phyloP scores from a whole-genome alignment of 30 jellyfish, hydroid and myxozoan genomes.

The Turritopsis rubra region DNA sequence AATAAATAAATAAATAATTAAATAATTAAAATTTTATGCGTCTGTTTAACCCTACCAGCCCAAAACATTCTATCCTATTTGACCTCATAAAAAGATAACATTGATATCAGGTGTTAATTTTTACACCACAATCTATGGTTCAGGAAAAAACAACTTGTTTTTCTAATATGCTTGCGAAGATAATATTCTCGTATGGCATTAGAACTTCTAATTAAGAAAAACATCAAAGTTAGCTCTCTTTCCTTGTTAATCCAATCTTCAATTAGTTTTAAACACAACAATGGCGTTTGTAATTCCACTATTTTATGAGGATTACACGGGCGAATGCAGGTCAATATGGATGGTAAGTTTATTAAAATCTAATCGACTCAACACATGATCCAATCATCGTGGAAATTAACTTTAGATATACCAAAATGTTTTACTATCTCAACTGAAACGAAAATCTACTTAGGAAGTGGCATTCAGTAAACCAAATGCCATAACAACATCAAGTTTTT shows the following conservation, averaged over 20 bases:
- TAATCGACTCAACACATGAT: background rate
- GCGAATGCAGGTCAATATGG: background rate
- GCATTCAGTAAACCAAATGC: background rate
- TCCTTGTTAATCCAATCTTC: background rate
- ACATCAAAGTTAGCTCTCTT: background rate
- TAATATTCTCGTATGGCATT: background rate
- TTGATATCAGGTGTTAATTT: no score
- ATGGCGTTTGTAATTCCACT: background rate
- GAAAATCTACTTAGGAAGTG: background rate
- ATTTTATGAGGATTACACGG: background rate
- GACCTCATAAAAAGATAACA: no score
- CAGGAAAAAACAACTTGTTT: background rate
- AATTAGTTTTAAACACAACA: background rate
- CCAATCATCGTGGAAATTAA: background rate
- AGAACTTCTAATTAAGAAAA: background rate
- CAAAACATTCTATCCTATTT: no score
- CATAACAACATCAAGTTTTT: background rate
- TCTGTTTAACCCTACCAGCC: no score
- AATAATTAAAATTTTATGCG: no score
- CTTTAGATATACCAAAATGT: background rate
- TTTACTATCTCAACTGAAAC: background rate
- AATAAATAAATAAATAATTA: no score
- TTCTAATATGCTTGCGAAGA: background rate
- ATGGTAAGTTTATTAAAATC: background rate
- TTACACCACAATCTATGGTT: no score